Evolutionary conservation across 2,113 vertebrate genomes (phyloP).

Genomic region (Chionomys nivalis): DNA sequence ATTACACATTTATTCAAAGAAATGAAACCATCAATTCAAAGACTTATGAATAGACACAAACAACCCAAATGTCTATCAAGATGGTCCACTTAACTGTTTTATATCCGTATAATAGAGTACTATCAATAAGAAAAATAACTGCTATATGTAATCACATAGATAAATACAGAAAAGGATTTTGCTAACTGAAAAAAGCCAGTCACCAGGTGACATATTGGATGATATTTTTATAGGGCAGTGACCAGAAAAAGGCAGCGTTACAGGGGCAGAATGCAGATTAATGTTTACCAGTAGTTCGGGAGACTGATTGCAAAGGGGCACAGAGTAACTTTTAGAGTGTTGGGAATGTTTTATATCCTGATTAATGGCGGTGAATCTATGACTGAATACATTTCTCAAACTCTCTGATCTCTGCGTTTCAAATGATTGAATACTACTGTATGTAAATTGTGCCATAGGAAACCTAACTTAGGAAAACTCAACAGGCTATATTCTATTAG

Average conservation of each 20-base stretch:
- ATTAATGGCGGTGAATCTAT: not conserved
- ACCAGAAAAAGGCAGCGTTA: not conserved
- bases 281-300: not conserved
- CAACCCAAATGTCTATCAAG: constrained; percentile 3
- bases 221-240: constrained; percentile 7
- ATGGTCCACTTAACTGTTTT: not conserved
- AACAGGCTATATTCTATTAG: not conserved
- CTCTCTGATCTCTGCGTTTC: not conserved
- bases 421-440: not conserved
- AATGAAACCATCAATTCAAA: not conserved
- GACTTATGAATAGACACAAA: not conserved
- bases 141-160: not conserved
- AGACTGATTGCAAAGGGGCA: not conserved
- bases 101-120: not conserved
- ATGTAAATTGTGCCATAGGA: constrained; percentile 34
- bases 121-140: not conserved
- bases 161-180: not conserved
- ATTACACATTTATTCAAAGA: not conserved
- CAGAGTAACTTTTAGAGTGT: not conserved
- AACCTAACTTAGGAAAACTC: not conserved
- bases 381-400: not conserved
- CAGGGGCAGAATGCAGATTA: constrained; percentile 9
- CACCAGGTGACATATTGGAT: not conserved
- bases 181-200: not conserved
- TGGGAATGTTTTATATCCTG: constrained; percentile 44